Evolutionary conservation across 2,113 vertebrate species (phyloP).

Genomic region (Redunca redunca): DNA sequence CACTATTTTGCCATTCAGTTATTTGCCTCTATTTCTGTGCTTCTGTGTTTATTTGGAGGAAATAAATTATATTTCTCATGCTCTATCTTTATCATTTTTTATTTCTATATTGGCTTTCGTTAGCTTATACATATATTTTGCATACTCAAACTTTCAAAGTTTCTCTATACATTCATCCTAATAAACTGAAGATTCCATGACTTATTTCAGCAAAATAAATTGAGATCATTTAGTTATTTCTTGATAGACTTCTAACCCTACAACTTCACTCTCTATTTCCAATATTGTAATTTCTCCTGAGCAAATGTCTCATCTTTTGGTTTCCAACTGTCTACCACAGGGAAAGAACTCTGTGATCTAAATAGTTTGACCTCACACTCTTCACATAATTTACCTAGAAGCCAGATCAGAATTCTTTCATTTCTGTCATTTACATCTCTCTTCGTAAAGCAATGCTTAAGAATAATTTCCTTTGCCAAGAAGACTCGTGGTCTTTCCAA

Average conservation of each 20-base stretch:
- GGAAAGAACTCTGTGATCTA: not conserved
- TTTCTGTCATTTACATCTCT: not conserved
- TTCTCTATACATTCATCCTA: not conserved
- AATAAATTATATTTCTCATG: not conserved
- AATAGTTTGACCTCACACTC: not conserved
- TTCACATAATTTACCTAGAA: not conserved
- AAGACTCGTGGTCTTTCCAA: not conserved
- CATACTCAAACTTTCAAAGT: not conserved
- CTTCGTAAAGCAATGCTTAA: not conserved
- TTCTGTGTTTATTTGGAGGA: not conserved
- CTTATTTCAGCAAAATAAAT: not conserved
- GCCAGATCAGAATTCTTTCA: not conserved
- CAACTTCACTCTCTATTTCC: not conserved
- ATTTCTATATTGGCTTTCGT: not conserved
- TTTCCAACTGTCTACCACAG: not conserved
- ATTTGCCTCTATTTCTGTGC: not conserved
- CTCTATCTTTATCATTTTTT: not conserved
- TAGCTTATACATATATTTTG: not conserved
- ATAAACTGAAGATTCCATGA: not conserved
- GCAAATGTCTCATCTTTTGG: not conserved
- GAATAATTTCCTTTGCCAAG: not conserved
- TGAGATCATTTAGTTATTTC: not conserved
- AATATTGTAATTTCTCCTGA: not conserved
- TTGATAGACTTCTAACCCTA: not conserved
- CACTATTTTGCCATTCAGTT: not conserved